These are phyloP conservation scores for Tenualosa thibaudeaui DNA, from an alignment of 2,797 vertebrate species.

Conservation along the genomic window DNA sequence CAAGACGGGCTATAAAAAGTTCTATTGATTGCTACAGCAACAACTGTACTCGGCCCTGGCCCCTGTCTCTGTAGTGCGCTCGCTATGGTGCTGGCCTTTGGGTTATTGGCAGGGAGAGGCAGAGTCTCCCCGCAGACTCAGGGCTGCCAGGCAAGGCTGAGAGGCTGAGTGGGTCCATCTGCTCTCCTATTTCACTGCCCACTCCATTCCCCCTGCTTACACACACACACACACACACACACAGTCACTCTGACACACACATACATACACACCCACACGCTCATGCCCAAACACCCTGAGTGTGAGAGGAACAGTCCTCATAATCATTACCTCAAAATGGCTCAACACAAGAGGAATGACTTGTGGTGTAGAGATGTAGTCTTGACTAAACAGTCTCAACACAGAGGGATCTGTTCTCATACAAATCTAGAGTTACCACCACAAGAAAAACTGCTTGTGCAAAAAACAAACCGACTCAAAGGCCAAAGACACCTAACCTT, in stretches of 20 bases:
- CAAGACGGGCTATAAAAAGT: conserved; percentile 3
- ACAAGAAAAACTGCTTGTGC: background rate
- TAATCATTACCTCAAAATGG: background rate
- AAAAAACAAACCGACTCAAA: background rate
- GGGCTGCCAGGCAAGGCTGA: conserved; percentile 29
- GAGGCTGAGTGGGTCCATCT: conserved; percentile 41
- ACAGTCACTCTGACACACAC: background rate
- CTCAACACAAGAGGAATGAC: background rate
- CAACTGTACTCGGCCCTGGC: background rate
- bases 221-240: conserved; percentile 13
- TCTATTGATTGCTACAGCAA: conserved; percentile 26
- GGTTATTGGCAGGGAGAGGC: conserved; percentile 27
- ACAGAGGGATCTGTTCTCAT: background rate
- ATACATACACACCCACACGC: conserved; percentile 22
- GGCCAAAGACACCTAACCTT: background rate
- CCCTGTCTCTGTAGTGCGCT: background rate
- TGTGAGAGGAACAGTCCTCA: conserved; percentile 6
- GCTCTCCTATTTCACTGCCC: conserved; percentile 26
- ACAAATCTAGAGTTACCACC: background rate
- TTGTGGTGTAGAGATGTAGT: background rate
- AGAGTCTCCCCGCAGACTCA: conserved; percentile 12
- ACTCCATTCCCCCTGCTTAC: background rate
- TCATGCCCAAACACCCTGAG: conserved; percentile 11
- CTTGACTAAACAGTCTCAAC: background rate
- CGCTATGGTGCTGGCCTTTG: conserved; percentile 23